Conservation (phyloP, 53 echinoderm and acorn worm species). For the Apostichopus leukothele region DNA sequence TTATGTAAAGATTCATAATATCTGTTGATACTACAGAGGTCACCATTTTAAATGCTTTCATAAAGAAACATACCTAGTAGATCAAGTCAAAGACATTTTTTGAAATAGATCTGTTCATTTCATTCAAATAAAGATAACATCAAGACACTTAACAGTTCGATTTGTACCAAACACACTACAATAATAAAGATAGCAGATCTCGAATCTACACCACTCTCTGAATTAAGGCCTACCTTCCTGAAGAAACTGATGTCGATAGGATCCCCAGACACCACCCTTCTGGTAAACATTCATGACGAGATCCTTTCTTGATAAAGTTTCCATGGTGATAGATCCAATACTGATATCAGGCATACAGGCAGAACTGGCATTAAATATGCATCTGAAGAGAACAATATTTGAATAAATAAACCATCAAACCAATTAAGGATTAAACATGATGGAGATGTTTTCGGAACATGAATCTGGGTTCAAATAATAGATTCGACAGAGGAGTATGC, state of each 20-base stretch:
- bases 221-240: constrained; percentile 48
- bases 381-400: constrained; percentile 42
- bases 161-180: too few relatives aligned
- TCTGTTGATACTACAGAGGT: too few relatives aligned
- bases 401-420: background rate
- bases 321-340: constrained; percentile 27
- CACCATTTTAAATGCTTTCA: too few relatives aligned
- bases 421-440: background rate
- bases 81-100: too few relatives aligned
- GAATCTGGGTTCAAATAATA: background rate
- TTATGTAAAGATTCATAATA: too few relatives aligned
- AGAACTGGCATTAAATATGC: constrained; percentile 71
- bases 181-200: too few relatives aligned
- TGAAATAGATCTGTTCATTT: too few relatives aligned
- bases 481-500: too few relatives aligned
- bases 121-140: too few relatives aligned
- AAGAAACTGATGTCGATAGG: constrained; percentile 67
- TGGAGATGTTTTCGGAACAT: background rate
- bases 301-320: constrained; percentile 51
- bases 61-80: too few relatives aligned
- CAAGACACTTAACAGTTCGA: too few relatives aligned
- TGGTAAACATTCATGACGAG: constrained; percentile 71
- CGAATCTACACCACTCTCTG: too few relatives aligned
- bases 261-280: constrained; percentile 71
- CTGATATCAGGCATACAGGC: constrained; percentile 46